phyloP scores from a whole-genome alignment of 2,113 vertebrate genomes.

The Lontra canadensis region DNA sequence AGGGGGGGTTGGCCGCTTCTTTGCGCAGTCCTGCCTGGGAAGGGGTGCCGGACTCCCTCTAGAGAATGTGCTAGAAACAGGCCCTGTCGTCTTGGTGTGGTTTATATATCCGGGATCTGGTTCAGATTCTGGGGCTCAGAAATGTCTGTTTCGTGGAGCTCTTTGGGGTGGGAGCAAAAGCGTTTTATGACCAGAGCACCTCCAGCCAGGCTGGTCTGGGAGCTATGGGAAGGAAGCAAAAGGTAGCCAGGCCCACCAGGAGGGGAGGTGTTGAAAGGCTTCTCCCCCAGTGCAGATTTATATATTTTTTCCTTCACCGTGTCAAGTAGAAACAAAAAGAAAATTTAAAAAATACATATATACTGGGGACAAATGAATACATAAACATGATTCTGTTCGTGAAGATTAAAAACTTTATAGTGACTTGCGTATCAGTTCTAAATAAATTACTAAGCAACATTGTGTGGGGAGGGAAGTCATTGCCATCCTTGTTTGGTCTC shows the following conservation, averaged over 20 bases:
- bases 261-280: not conserved
- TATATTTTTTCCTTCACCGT: conserved; percentile 5
- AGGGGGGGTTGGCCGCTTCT: not conserved
- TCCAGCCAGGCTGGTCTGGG: conserved; percentile 8
- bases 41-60: not conserved
- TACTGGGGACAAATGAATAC: conserved; percentile 50
- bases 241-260: not conserved
- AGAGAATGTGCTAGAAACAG: conserved; percentile 17
- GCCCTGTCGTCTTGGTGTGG: not conserved
- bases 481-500: conserved; percentile 80
- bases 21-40: not conserved
- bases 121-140: not conserved
- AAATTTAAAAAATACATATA: not conserved
- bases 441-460: conserved; percentile 80
- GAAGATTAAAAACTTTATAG: conserved; percentile 49
- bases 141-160: not conserved
- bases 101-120: conserved; percentile 18
- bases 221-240: not conserved
- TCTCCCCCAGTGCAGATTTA: not conserved
- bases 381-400: conserved; percentile 70
- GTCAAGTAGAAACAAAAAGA: conserved; percentile 64
- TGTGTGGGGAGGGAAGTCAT: conserved; percentile 78
- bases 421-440: conserved; percentile 73
- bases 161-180: not conserved
- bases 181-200: not conserved